phyloP scores from a whole-genome alignment of 2,888 invertebrate species.

The Andrena flavipes region DNA sequence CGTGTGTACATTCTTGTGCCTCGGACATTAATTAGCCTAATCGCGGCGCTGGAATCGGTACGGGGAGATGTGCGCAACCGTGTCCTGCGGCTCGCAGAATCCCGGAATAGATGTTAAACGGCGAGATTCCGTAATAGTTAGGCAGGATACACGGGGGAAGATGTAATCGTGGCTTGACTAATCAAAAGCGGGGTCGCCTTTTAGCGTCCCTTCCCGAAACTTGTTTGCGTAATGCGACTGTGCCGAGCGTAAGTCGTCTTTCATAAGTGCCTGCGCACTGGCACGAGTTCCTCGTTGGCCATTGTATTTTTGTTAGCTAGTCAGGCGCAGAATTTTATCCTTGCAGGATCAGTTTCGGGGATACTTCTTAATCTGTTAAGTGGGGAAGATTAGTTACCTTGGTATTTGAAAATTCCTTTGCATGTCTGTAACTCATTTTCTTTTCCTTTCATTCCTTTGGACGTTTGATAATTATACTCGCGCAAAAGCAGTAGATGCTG shows the following conservation, averaged over 20 bases:
- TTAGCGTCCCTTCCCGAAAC: conserved; percentile 1
- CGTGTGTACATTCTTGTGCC: conserved; percentile 55
- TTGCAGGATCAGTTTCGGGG: no score
- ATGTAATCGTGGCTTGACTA: conserved; percentile 17
- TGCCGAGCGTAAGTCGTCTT: not conserved
- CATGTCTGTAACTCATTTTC: no score
- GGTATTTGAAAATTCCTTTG: no score
- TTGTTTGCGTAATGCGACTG: not conserved
- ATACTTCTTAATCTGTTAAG: no score
- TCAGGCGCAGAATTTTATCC: no score
- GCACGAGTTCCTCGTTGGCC: no score
- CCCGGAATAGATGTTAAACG: conserved; percentile 38
- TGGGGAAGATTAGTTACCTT: no score
- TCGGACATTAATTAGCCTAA: conserved; percentile 62
- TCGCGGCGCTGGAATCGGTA: conserved; percentile 51
- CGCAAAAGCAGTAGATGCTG: no score
- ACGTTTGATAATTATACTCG: no score
- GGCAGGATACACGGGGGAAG: conserved; percentile 17
- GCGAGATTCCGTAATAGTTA: conserved; percentile 29
- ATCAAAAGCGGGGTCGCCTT: conserved; percentile 20
- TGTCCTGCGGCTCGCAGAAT: conserved; percentile 19
- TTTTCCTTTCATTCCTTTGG: no score
- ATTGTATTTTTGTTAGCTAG: no score
- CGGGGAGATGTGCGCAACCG: conserved; percentile 12
- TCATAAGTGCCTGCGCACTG: no score